Base-by-base conservation (phyloP, 2,797 vertebrate species). In the Esox masquinongy region DNA sequence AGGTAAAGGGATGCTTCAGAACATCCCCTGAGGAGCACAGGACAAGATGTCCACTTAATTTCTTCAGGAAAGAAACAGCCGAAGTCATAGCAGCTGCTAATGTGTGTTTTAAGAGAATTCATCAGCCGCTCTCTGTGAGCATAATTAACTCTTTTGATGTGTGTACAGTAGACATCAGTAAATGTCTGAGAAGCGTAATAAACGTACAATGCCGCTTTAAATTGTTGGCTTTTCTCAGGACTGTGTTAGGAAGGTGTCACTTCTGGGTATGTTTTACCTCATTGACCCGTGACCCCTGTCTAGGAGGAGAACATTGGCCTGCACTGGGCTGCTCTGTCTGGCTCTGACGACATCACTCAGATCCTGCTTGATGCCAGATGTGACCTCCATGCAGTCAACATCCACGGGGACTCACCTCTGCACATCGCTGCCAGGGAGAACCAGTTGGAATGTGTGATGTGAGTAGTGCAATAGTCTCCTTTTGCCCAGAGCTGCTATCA, bases 231-330 rank as follows among this genome's bases (percentile, higher is more conserved):
- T 66, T 16, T 29, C 26, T 66, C 53, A 22, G 8, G 11, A 5
- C 7, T 59, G n/a, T 9, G 4, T 61, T 14, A 1, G 63, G 29
- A 15, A 15, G 26, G 15, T 63, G 4, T 63, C 26, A 2, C 12
- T 26, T 12, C 11, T 64, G 26, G 29, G 47, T 66, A 15, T 49
- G 16, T 51, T 51, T 72, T 67, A n/a, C 17, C 26, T 31, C 5
- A 1, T 50, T 73, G 73, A 72, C 68, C 5, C 63, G 15, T 76
- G 29, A n/a, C 59, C 34, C 72, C 1, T 70, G 6, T 63, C 16
- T 80, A 99, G 98, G 98, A 99, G 77, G 96, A 98, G 93, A 99
- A 99, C 56, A 96, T 98, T 68, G 97, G 97, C 81, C 92, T 99
- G 82, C 98, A 99, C 92, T 99, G 98, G 98, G 97, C 96, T 0